A percentile compares a stretch with the other conserved stretches of the same genome.
Conservation (phyloP, 2,888 invertebrate species). For the Odontomyia ornata region DNA sequence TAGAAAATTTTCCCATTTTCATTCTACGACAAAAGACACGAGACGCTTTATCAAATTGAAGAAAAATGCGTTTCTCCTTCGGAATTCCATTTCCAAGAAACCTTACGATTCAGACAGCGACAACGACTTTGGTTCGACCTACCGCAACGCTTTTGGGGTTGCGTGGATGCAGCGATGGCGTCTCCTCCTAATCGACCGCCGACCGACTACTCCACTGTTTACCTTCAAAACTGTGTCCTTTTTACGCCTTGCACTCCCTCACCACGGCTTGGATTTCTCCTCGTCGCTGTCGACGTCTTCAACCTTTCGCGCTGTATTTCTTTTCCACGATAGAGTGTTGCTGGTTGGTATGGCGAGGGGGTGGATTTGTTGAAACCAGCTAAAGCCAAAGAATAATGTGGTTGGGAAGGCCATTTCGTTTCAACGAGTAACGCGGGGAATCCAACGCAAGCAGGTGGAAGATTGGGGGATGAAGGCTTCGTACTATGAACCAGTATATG, state of each 20-base stretch:
- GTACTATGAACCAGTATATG: not conserved
- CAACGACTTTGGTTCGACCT: constrained; percentile 41
- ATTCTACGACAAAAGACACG: not conserved
- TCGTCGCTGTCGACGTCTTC: constrained; percentile 27
- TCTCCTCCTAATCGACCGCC: constrained; percentile 38
- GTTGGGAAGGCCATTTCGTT: not conserved
- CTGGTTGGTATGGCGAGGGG: not conserved
- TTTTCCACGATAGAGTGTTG: not conserved
- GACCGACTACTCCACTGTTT: constrained; percentile 43
- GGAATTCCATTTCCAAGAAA: constrained; percentile 7
- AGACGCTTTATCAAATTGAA: constrained; percentile 24
- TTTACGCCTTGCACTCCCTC: constrained; percentile 7
- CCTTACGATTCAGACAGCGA: constrained; percentile 30
- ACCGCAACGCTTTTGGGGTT: constrained; percentile 36
- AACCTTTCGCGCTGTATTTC: constrained; percentile 7
- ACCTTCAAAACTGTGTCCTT: constrained; percentile 41
- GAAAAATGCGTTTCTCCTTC: constrained; percentile 33
- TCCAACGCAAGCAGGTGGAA: not conserved
- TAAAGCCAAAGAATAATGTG: not conserved
- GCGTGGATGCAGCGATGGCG: constrained; percentile 20
- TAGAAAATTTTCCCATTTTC: not conserved
- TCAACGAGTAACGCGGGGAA: not conserved
- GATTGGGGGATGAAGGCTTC: constrained; percentile 5
- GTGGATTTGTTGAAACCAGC: not conserved
- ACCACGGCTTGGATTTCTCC: not conserved